Base-by-base conservation (phyloP, 2,797 vertebrate genomes). In the Crenichthys baileyi region DNA sequence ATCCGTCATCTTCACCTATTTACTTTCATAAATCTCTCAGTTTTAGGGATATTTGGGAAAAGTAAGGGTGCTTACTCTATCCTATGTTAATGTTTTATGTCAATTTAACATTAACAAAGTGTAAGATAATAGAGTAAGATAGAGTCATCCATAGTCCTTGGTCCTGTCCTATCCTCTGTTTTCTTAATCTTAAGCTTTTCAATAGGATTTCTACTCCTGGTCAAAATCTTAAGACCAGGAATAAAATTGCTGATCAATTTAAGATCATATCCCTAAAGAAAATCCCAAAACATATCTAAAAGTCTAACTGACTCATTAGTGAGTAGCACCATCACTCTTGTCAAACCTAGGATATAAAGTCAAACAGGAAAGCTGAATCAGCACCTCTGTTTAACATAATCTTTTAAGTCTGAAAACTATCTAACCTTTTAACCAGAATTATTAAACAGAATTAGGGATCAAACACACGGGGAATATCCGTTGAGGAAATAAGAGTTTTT, bases 381-480 rank as follows among this genome's bases (percentile, higher is more conserved):
- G 15, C 24, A 41, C 18, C 26, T 65, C 20, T 39, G 18, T 44
- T 46, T 22, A 6, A 61, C n/a, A 9, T 58, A 51, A 65, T 60
- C 39, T 58, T 70, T 24, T 50, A 22, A 58, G 5, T 41, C 44
- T 60, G 1, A 50, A 71, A 41, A 26, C 53, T 26, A 8, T 67
- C 20, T 51, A 26, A 60, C 53, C 7, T 26, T 53, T 72, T 36
- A 9, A 67, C 67, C 26, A 9, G 31, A 22, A 16, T 74, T 61
- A 46, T 77, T 75, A 73, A 44, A 15, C n/a, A n/a, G 39, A 75
- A 74, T 50, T 1, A 29, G 50, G 58, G 41, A 36, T 77, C 39
- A 80, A 83, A 68, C 73, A 70, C 26, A n/a, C 9, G 2, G 41
- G 39, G 50, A 79, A 78, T n/a, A n/a, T 75, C 56, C 24, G 36